Evolutionary conservation across 2,888 invertebrate species (phyloP), one percentile per base, ranked within the genome.

Genomic region (Tipula unca): DNA sequence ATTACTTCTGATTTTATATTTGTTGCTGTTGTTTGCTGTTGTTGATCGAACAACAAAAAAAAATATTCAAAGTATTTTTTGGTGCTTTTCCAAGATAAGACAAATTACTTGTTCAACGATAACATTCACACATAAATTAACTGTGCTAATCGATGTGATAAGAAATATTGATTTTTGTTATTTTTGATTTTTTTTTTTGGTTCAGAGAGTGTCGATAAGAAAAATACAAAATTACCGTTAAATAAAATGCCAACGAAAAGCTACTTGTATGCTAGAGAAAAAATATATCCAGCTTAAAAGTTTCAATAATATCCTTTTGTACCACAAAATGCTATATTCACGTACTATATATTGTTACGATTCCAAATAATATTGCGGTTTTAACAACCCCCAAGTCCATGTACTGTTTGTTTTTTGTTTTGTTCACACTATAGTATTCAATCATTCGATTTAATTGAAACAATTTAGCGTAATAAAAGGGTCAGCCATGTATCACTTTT

Each of bases 41-140:
- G 69, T 69, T 69, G 25, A 69, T 25, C 69, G 69, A 69, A 20
- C 69, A 69, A 48, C 48, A 6, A 17, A 39, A 39, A 69, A 20
- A 69, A 69, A 69, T 6, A n/a, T 25, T 20, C 25, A 69, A 69
- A 69, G 8, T 69, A 25, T 69, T 69, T 32, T 69, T 69, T 69
- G n/a, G 69, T 69, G 69, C 20, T 69, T 69, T n/a, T 69, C 25
- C 69, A 69, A 69, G 69, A 69, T 69, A 69, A 69, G 69, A 69
- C 69, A 69, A 69, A 69, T 69, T 69, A 69, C 69, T 69, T 69
- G 69, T 69, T 69, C 69, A 25, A 69, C 69, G 69, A 69, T 69
- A 69, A 69, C 69, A 69, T 69, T 69, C 69, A 69, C 69, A 25
- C 20, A 69, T 69, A 69, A 69, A 69, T 69, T 69, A 69, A 69